A percentile compares a stretch with the other conserved stretches of the same genome.
These are phyloP conservation scores for Otis tarda DNA, from an alignment of 2,113 vertebrate species.

Conservation along the genomic window DNA sequence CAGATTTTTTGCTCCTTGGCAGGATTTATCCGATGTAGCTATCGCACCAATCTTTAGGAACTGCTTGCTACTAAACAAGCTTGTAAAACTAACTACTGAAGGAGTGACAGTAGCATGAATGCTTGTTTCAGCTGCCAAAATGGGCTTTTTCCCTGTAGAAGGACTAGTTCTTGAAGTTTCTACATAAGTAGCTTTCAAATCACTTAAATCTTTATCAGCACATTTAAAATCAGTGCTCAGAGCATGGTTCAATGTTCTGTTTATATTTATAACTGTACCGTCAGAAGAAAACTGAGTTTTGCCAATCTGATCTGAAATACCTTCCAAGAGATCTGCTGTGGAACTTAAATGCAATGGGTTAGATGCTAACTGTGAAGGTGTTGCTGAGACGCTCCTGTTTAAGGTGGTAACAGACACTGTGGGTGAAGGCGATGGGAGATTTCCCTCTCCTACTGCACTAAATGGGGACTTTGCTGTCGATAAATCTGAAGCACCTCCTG, in stretches of 20 bases:
- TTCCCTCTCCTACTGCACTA: slow-evolving; percentile 79
- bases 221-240: slow-evolving; percentile 70
- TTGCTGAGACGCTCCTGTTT: slow-evolving; percentile 69
- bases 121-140: slow-evolving; percentile 68
- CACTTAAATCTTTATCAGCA: slow-evolving; percentile 62
- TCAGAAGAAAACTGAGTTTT: slow-evolving; percentile 72
- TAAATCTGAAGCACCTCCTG: slow-evolving; percentile 76
- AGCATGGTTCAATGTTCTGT: slow-evolving; percentile 60
- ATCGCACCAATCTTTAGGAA: slow-evolving; percentile 78
- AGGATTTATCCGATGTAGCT: slow-evolving; percentile 74
- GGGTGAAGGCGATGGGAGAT: slow-evolving; percentile 77
- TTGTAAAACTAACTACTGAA: slow-evolving; percentile 80
- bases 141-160: slow-evolving; percentile 68
- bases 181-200: slow-evolving; percentile 63
- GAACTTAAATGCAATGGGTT: slow-evolving; percentile 70
- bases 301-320: slow-evolving; percentile 71
- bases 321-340: slow-evolving; percentile 72
- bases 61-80: slow-evolving; percentile 79
- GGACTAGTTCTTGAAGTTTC: slow-evolving; percentile 73
- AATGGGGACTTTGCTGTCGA: slow-evolving; percentile 78
- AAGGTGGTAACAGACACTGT: slow-evolving; percentile 74
- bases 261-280: slow-evolving; percentile 55
- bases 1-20: slow-evolving; percentile 71
- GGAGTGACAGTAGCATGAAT: slow-evolving; percentile 73
- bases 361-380: slow-evolving; percentile 66